phyloP scores from a whole-genome alignment of 2,888 invertebrate species.

The Anoplius nigerrimus region DNA sequence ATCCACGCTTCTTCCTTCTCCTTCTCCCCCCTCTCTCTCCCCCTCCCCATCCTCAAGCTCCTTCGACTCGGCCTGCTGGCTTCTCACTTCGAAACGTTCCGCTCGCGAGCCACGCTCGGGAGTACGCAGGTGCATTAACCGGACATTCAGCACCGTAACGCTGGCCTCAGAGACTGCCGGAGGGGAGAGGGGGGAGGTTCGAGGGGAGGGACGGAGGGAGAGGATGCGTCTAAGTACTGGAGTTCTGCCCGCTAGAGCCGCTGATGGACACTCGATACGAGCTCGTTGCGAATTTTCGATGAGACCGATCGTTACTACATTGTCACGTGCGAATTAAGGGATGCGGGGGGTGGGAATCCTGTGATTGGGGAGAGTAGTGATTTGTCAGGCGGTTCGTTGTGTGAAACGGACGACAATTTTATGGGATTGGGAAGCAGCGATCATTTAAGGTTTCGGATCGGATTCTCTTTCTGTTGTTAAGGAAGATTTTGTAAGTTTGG shows the following conservation, averaged over 20 bases:
- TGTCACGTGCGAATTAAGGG: too few species aligned
- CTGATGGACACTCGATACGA: too few species aligned
- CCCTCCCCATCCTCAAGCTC: conserved; percentile 13
- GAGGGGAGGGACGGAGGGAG: conserved; percentile 4
- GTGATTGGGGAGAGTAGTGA: too few species aligned
- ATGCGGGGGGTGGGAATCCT: too few species aligned
- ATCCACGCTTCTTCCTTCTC: conserved; percentile 15
- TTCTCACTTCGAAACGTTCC: conserved; percentile 50
- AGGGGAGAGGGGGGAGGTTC: neutral
- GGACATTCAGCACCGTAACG: conserved; percentile 70
- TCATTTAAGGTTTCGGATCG: too few species aligned
- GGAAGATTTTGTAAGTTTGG: too few species aligned
- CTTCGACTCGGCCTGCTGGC: conserved; percentile 1
- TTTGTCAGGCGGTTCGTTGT: too few species aligned
- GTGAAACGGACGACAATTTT: too few species aligned
- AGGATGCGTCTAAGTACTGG: conserved; percentile 46
- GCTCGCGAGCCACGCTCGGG: conserved; percentile 60
- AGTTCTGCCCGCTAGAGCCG: conserved; percentile 15
- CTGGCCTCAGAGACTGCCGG: conserved; percentile 43
- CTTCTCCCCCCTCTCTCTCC: conserved; percentile 29
- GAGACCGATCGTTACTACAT: too few species aligned
- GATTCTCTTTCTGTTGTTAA: too few species aligned
- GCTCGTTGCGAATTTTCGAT: too few species aligned
- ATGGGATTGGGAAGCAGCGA: too few species aligned
- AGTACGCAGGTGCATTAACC: conserved; percentile 72